phyloP scores from a whole-genome alignment of 1,140 invertebrate genomes.

The Hermetia illucens region DNA sequence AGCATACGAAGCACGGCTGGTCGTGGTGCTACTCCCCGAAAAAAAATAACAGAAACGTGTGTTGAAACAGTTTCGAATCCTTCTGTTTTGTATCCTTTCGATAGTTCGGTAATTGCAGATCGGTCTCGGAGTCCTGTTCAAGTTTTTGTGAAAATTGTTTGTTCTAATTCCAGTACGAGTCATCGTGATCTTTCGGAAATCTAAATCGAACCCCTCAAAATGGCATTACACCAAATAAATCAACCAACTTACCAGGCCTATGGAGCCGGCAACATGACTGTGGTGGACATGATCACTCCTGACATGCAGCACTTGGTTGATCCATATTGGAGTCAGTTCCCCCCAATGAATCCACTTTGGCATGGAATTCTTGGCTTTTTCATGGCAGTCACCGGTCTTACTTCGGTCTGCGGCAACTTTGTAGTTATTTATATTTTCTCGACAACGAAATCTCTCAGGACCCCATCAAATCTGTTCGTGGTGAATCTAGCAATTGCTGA shows the following conservation, averaged over 20 bases:
- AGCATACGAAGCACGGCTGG: no score
- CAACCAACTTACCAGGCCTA: no score
- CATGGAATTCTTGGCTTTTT: conserved; percentile 47
- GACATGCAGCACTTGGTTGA: conserved; percentile 44
- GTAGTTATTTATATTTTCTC: conserved; percentile 64
- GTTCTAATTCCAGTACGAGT: conserved; percentile 40
- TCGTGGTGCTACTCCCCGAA: no score
- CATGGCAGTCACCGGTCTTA: conserved; percentile 41
- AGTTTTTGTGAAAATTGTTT: conserved; percentile 46
- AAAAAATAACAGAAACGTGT: no score
- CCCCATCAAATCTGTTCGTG: conserved; percentile 58
- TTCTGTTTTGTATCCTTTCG: no score
- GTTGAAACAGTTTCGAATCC: no score
- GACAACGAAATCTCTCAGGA: conserved; percentile 49
- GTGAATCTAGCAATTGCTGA: conserved; percentile 64
- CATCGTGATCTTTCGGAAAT: conserved; percentile 7
- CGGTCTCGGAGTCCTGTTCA: conserved; percentile 62
- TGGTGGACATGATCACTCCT: conserved; percentile 43
- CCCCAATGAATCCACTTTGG: conserved; percentile 48
- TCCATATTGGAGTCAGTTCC: conserved; percentile 46
- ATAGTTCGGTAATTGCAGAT: no score
- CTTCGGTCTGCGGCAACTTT: conserved; percentile 51
- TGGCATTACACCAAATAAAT: no score
- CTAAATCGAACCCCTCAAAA: no score
- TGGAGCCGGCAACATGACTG: conserved; percentile 42